Percentiles rank a stretch among this genome's conserved stretches.
These are phyloP conservation scores for Desmophyllum pertusum DNA, from an alignment of 92 coral and sea anemone genomes.

Conservation along the genomic window DNA sequence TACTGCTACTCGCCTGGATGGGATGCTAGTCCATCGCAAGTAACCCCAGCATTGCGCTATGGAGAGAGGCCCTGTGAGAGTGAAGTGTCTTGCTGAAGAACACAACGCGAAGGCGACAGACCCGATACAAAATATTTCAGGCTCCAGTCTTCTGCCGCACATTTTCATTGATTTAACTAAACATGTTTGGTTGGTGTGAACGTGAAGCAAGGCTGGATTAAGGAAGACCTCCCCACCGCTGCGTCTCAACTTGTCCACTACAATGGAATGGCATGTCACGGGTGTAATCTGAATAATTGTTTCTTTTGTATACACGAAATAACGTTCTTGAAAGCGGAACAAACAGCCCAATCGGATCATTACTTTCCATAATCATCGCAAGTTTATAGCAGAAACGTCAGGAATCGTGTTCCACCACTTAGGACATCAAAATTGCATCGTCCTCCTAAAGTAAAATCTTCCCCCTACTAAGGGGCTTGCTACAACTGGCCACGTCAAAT, in stretches of 20 bases:
- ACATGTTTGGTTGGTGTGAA: not conserved
- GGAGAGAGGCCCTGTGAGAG: no score
- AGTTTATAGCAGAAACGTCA: not conserved
- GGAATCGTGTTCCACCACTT: not conserved
- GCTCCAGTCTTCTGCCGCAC: not conserved
- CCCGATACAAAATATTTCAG: no score
- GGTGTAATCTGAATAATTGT: not conserved
- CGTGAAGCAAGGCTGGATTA: no score
- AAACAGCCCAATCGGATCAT: not conserved
- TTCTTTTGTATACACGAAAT: not conserved
- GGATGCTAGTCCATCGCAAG: no score
- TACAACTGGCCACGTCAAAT: not conserved
- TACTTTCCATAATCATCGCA: not conserved
- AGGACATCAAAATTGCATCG: not conserved
- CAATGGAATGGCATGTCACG: no score
- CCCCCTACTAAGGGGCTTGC: not conserved
- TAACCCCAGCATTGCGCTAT: no score
- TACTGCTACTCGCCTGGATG: no score
- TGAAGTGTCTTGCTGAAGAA: no score
- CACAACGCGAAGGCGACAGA: no score
- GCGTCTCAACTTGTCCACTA: not conserved
- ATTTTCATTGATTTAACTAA: not conserved
- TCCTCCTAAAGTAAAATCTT: not conserved
- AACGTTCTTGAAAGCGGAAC: not conserved
- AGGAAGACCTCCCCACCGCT: no score